Conservation (phyloP, 2,113 vertebrate species). For the Elgaria multicarinata region DNA sequence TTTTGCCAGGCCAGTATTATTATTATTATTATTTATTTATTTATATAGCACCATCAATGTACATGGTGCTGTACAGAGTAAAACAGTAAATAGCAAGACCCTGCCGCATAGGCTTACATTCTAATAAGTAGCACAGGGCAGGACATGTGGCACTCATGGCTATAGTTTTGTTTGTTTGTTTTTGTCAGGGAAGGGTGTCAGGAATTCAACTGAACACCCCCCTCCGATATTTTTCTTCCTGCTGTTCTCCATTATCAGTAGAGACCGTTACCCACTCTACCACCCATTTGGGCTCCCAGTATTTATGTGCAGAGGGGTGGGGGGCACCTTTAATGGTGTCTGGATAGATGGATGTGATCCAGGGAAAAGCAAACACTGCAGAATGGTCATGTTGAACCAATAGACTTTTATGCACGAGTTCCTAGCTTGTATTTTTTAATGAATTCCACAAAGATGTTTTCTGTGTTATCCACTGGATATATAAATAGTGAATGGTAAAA, state of each 20-base stretch:
- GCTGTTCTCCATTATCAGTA: not conserved
- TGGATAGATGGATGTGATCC: not conserved
- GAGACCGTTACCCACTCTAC: too few relatives aligned
- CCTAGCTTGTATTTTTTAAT: not conserved
- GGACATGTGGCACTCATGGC: not conserved
- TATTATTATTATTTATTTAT: too few relatives aligned
- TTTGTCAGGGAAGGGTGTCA: not conserved
- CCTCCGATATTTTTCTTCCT: not conserved
- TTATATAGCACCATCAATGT: too few relatives aligned
- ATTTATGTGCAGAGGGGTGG: not conserved
- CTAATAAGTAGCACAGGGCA: not conserved
- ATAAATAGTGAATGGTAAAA: conserved; percentile 3
- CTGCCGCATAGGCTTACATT: too few relatives aligned
- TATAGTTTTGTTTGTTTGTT: too few relatives aligned
- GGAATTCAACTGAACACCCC: not conserved
- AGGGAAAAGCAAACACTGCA: not conserved
- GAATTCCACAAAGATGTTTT: not conserved
- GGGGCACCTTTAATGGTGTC: not conserved
- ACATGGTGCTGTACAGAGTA: too few relatives aligned
- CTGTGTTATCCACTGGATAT: not conserved
- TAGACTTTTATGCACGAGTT: not conserved
- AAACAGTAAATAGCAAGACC: too few relatives aligned
- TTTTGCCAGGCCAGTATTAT: not conserved
- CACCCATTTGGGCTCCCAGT: not conserved
- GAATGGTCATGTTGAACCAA: not conserved